These are phyloP conservation scores for Sclerodermus sp. DNA, from an alignment of 2,888 invertebrate species.

Conservation along the genomic window DNA sequence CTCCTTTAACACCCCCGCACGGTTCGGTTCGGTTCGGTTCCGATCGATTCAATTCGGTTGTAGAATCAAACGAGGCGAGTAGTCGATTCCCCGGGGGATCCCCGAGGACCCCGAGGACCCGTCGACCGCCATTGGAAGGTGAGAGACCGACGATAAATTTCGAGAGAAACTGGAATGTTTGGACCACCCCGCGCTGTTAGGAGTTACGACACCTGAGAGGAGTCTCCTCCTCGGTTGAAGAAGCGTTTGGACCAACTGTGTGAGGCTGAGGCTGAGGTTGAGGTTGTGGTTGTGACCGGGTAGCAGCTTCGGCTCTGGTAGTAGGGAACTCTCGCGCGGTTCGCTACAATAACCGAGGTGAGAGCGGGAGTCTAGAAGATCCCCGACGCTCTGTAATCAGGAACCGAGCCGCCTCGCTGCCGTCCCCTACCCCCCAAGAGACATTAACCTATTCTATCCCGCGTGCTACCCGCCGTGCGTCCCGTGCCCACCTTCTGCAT, in stretches of 20 bases:
- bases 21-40: too few relatives aligned
- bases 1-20: too few relatives aligned
- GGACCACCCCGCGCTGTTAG: constrained; percentile 42
- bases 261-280: too few relatives aligned
- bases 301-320: background rate
- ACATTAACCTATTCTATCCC: constrained; percentile 48
- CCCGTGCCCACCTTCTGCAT: background rate
- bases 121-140: too few relatives aligned
- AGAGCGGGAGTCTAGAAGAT: constrained; percentile 55
- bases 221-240: constrained; percentile 9
- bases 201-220: constrained; percentile 45
- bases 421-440: constrained; percentile 27
- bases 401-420: constrained; percentile 43
- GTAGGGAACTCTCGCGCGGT: constrained; percentile 15
- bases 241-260: too few relatives aligned
- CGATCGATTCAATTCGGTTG: too few relatives aligned
- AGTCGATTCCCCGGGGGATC: too few relatives aligned
- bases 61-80: too few relatives aligned
- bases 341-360: constrained; percentile 47
- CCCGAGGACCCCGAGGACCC: too few relatives aligned
- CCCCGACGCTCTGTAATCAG: constrained; percentile 56
- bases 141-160: constrained; percentile 44
- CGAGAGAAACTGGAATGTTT: constrained; percentile 48
- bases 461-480: background rate
- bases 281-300: too few relatives aligned